Conservation (phyloP, 2,797 vertebrate species). For the Acomys russatus region DNA sequence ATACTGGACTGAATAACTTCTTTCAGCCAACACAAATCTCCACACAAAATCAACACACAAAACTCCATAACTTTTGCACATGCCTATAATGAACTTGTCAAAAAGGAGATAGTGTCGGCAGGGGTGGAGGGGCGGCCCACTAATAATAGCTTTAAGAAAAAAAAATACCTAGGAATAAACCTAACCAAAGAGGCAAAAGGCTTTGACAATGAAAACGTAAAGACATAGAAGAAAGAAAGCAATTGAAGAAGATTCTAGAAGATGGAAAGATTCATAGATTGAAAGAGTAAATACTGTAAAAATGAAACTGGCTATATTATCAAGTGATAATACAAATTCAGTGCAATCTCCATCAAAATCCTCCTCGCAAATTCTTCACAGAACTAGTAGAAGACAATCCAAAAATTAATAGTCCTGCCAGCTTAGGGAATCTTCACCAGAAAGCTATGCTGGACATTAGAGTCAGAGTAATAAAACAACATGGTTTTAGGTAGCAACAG, state of each 20-base stretch:
- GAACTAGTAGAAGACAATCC: neutral
- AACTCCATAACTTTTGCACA: neutral
- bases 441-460: neutral
- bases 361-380: neutral
- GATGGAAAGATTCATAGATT: neutral
- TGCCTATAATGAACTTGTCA: neutral
- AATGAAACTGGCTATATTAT: neutral
- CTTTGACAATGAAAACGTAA: neutral
- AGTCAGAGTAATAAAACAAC: neutral
- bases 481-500: neutral
- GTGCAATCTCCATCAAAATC: neutral
- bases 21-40: neutral
- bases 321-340: neutral
- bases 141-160: neutral
- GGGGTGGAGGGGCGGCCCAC: too few relatives aligned
- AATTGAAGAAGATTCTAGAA: neutral
- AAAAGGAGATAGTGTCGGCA: neutral
- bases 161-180: neutral
- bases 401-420: neutral
- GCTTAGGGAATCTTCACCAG: neutral
- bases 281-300: neutral
- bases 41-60: neutral
- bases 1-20: neutral
- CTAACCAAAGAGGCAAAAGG: neutral
- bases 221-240: neutral